A percentile compares a stretch with the other conserved stretches of the same genome.
Conservation (phyloP, 2,888 invertebrate genomes). For the Galeruca laticollis region DNA sequence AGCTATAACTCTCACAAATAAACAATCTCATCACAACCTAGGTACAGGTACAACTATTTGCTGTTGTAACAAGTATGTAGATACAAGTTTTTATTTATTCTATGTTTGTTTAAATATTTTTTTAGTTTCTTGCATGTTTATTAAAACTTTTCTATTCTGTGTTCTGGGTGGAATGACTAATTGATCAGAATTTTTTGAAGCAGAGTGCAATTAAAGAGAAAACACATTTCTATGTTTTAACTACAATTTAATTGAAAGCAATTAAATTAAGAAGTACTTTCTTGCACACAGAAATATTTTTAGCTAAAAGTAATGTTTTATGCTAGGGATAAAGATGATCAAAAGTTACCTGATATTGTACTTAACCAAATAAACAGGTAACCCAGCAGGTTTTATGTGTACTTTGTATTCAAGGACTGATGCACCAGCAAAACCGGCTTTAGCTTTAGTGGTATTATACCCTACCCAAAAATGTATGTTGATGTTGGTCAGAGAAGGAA, state of each 20-base stretch:
- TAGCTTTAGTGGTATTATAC: slow-evolving; percentile 19
- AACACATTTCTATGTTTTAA: background rate
- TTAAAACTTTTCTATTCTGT: background rate
- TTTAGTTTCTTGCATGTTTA: background rate
- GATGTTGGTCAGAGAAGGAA: background rate
- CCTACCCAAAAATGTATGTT: slow-evolving; percentile 5
- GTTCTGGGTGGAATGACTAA: background rate
- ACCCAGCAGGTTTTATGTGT: slow-evolving; percentile 32
- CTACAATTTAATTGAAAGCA: background rate
- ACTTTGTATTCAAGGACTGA: slow-evolving; percentile 44
- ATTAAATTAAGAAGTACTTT: background rate
- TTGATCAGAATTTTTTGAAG: too few species aligned
- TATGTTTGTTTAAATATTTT: background rate
- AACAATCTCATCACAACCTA: too few species aligned
- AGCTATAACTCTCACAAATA: too few species aligned
- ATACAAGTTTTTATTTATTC: background rate
- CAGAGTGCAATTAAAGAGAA: background rate
- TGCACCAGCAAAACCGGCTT: slow-evolving; percentile 47
- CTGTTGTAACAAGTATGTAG: too few species aligned
- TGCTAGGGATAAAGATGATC: slow-evolving; percentile 1
- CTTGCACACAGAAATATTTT: background rate
- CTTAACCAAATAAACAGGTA: slow-evolving; percentile 37
- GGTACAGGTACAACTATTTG: too few species aligned
- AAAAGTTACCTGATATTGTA: slow-evolving; percentile 15
- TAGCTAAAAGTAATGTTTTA: background rate